A percentile compares a stretch with the other conserved stretches of the same genome.
phyloP scores from a whole-genome alignment of 1,140 invertebrate species.

The Calliopsis andreniformis region DNA sequence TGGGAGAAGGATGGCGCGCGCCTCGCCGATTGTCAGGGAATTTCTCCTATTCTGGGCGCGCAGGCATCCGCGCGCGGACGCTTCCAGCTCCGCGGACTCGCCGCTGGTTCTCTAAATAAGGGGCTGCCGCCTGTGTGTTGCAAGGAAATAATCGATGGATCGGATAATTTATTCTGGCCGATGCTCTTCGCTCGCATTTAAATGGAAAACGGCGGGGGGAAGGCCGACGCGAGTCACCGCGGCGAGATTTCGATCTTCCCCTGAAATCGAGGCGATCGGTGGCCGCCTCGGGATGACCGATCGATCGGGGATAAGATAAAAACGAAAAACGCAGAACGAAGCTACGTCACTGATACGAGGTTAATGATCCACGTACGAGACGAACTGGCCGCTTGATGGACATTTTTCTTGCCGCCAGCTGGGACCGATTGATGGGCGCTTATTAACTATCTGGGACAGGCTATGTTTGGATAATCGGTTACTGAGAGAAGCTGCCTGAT shows the following conservation, averaged over 20 bases:
- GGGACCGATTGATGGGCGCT: too few relatives aligned
- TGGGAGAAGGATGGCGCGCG: conserved; percentile 33
- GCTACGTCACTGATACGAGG: not conserved
- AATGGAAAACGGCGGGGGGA: conserved; percentile 21
- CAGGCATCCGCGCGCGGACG: conserved; percentile 21
- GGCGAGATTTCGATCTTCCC: conserved; percentile 10
- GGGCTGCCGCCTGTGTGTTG: conserved; percentile 15
- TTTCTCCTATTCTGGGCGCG: conserved; percentile 46
- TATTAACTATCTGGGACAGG: too few relatives aligned
- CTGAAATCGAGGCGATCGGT: conserved; percentile 23
- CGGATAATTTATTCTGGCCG: conserved; percentile 43
- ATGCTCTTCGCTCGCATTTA: conserved; percentile 20
- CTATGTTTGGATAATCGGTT: too few relatives aligned
- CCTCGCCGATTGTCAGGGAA: conserved; percentile 41
- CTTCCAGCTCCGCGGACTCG: conserved; percentile 16
- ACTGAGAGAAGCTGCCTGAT: too few relatives aligned
- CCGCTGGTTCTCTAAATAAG: conserved; percentile 45
- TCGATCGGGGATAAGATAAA: not conserved
- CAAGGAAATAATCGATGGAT: conserved; percentile 42
- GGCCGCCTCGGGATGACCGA: not conserved
- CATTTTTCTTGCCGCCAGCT: too few relatives aligned
- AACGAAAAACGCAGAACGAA: not conserved
- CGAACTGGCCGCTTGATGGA: too few relatives aligned
- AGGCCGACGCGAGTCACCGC: not conserved
- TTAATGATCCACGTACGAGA: conserved; percentile 47